Base-by-base conservation (phyloP, 2,888 invertebrate genomes). In the Fragum whitleyi region DNA sequence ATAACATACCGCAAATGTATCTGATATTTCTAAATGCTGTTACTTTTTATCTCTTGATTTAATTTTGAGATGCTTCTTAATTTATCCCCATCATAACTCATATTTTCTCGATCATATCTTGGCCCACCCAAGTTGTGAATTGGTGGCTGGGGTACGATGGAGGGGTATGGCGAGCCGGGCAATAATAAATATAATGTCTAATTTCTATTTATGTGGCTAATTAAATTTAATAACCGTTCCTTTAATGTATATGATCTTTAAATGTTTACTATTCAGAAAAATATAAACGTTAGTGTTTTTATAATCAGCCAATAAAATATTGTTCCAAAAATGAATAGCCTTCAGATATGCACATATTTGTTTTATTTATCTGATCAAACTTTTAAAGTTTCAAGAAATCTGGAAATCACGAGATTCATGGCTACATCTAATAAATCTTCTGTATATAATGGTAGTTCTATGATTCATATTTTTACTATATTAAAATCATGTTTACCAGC, bases 91-190 rank as follows among this genome's bases (percentile, higher is more conserved):
- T 81, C 79, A 81, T 85, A 85, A 85, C 79, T 85, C 85, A 81
- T 85, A 85, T 79, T 85, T 81, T 85, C 79, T 75, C 39, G 81
- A 85, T 85, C 79, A 79, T 85, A 85, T 81, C 85, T 61, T 23
- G 51, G 85, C 71, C 85, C 85, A 85, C 85, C 85, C 85, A 85
- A 81, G 85, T 81, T 85, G 74, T 14, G 28, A 75, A 51, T 47
- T 51, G 71, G 67, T 55, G 9, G 47, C 51, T 79, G 75, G 75
- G 42, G 59, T 71, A 59, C 68, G 67, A n/a, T 51, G 71, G 68
- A 71, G 71, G 79, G 72, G 61, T 16, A 74, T 53, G 61, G 67
- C 32, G 32, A 67, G 42, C 26, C 57, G 42, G 71, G 47, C 36
- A 59, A 59, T 75, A 71, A 71, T 71, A 74, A 75, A 75, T 75